Conservation (phyloP, 2,888 invertebrate species). For the Entomobrya proxima region DNA sequence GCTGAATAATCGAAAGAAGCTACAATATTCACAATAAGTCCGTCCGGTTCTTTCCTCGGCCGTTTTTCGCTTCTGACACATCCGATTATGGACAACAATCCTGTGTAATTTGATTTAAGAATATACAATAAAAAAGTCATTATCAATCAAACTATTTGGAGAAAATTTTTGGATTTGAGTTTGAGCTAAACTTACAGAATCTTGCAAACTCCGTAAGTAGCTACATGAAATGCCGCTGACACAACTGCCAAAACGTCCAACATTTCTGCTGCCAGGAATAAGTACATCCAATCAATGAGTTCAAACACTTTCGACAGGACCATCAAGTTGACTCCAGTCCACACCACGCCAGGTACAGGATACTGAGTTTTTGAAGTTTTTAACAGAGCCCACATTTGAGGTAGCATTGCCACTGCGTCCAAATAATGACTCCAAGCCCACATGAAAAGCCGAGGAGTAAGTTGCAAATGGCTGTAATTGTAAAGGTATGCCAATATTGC, state of each 20-base stretch:
- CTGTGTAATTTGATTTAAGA: too few species aligned
- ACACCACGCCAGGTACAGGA: neutral
- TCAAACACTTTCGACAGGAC: neutral
- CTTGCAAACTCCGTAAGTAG: neutral
- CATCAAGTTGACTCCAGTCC: neutral
- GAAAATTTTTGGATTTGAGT: neutral
- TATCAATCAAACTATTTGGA: too few species aligned
- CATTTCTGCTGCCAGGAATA: constrained; percentile 17
- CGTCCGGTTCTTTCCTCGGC: too few species aligned
- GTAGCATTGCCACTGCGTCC: constrained; percentile 34
- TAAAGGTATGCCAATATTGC: constrained; percentile 1
- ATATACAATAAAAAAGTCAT: neutral
- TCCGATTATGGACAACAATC: too few species aligned
- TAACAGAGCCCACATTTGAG: constrained; percentile 18
- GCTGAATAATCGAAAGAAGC: too few species aligned
- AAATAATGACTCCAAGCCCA: constrained; percentile 47
- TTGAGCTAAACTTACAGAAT: neutral
- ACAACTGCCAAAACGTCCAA: neutral
- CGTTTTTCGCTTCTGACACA: too few species aligned
- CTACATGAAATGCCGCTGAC: constrained; percentile 14
- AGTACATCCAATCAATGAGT: constrained; percentile 24
- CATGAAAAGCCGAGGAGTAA: neutral
- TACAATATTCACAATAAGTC: too few species aligned
- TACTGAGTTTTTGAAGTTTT: neutral
- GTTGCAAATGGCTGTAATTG: constrained; percentile 16